phyloP scores from a whole-genome alignment of 2,797 vertebrate genomes.

The Microhierax caerulescens region DNA sequence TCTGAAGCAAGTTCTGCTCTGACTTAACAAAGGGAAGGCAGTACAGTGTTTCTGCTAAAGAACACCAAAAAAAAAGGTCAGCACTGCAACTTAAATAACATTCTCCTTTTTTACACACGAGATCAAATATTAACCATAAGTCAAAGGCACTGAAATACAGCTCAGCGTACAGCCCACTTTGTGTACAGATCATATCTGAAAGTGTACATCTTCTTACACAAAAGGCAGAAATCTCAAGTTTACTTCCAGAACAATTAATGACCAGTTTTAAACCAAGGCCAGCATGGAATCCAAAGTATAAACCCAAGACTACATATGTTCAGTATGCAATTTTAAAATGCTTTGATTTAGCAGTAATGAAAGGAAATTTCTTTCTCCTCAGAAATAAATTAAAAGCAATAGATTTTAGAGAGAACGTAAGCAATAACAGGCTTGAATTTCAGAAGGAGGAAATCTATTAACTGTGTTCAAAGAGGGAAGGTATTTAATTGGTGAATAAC shows the following conservation, averaged over 20 bases:
- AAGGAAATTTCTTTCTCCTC: constrained; percentile 28
- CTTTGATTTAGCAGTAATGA: constrained; percentile 35
- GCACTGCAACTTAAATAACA: neutral
- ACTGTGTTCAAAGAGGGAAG: constrained; percentile 47
- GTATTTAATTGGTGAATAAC: constrained; percentile 57
- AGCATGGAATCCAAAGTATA: neutral
- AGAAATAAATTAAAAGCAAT: constrained; percentile 47
- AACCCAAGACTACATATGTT: neutral
- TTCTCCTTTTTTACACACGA: neutral
- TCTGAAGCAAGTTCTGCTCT: neutral
- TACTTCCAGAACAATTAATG: neutral
- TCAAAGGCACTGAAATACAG: neutral
- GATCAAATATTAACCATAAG: neutral
- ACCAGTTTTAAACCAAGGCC: neutral
- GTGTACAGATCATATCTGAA: neutral
- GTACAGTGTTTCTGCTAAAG: neutral
- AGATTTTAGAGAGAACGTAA: neutral
- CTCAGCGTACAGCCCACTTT: neutral
- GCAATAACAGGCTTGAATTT: constrained; percentile 46
- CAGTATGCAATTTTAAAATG: neutral
- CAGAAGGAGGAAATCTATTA: constrained; percentile 55
- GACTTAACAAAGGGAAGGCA: neutral
- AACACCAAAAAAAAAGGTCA: neutral
- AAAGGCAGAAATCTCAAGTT: neutral
- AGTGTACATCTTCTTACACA: neutral